Base-by-base conservation (phyloP, 2,113 vertebrate genomes). In the Anarrhichthys ocellatus region DNA sequence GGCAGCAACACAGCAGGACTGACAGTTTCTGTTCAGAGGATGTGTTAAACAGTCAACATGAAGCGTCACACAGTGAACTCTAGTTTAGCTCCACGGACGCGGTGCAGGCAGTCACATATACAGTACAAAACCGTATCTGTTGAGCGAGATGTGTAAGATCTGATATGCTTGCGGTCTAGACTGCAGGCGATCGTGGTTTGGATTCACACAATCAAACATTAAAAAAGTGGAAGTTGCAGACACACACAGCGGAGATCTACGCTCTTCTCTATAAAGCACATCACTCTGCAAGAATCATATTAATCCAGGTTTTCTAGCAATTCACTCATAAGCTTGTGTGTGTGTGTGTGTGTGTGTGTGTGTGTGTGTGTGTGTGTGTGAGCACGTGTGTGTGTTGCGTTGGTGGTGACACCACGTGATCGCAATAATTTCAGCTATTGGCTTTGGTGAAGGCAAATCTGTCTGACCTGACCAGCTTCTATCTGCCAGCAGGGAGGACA, bases 361-460 rank as follows among this genome's bases (percentile, higher is more conserved):
- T n/a, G n/a, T n/a, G n/a, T n/a, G n/a, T n/a, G n/a, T n/a, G 68
- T 38, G 48, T 56, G 68, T 71, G 29, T 38, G 69, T 56, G 69
- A 24, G 50, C n/a, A 42, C 46, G n/a, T 44, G 54, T 44, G 56
- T 62, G 56, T 61, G 71, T 32, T 48, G 22, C 38, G 69, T 24
- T 5, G 14, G 62, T n/a, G 29, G 56, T 59, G 6, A 22, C 32
- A 9, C 36, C 78, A 83, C 61, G 67, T 68, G 81, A 80, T 54
- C 15, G 38, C 61, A 80, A 52, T 40, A 0, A 36, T 63, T 83
- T 66, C n/a, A 68, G 40, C 40, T 15, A 52, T 32, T 70, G 65
- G 78, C 80, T 80, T 68, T 56, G 18, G n/a, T 80, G 29, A 75
- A 29, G 14, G 18, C 17, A 65, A 81, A 88, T 83, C 80, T 85